phyloP scores from a whole-genome alignment of 2,797 vertebrate species.

The Clarias pachynema region DNA sequence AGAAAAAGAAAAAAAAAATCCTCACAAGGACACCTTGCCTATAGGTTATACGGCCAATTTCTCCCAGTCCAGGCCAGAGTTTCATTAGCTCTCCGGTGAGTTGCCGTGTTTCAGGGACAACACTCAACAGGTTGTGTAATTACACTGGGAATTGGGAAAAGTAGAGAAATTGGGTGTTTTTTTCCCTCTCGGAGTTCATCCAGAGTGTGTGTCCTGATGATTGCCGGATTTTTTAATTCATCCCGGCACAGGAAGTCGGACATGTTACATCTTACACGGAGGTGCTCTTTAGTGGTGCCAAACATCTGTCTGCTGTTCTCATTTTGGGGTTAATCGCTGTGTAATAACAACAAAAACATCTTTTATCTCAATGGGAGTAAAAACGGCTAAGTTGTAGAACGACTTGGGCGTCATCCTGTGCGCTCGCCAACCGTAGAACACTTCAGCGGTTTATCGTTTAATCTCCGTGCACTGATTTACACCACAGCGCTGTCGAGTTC shows the following conservation, averaged over 20 bases:
- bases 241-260: not conserved
- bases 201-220: slow-evolving; percentile 60
- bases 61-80: slow-evolving; percentile 74
- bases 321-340: not conserved
- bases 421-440: not conserved
- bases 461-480: not conserved
- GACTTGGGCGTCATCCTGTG: not conserved
- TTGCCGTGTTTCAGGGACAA: slow-evolving; percentile 75
- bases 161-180: slow-evolving; percentile 61
- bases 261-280: slow-evolving; percentile 2
- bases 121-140: slow-evolving; percentile 82
- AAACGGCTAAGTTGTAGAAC: not conserved
- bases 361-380: slow-evolving; percentile 10
- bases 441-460: not conserved
- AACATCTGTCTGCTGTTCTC: slow-evolving; percentile 33
- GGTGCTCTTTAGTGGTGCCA: not conserved
- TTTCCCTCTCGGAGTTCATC: slow-evolving; percentile 50
- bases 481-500: not conserved
- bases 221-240: slow-evolving; percentile 18
- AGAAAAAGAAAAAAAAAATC: slow-evolving; percentile 57
- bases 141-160: slow-evolving; percentile 66
- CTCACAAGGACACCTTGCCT: slow-evolving; percentile 78
- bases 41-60: slow-evolving; percentile 78
- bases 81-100: slow-evolving; percentile 80
- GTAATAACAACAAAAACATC: not conserved